Evolutionary conservation across 1,140 invertebrate species (phyloP).

Genomic region (Bombus fervidus): DNA sequence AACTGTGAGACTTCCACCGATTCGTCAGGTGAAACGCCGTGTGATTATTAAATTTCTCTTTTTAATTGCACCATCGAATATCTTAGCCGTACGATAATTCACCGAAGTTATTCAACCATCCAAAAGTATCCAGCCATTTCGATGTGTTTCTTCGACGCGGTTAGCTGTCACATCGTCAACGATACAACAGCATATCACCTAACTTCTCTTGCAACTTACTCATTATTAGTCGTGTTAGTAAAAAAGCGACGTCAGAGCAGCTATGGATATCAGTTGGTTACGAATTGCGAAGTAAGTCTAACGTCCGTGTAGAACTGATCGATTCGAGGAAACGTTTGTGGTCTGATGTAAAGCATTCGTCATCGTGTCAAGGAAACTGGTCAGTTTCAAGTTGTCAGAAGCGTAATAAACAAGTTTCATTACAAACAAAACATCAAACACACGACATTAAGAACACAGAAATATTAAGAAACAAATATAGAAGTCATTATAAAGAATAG

Average conservation of each 20-base stretch:
- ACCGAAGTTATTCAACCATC: background rate
- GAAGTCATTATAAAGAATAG: background rate
- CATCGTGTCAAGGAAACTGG: background rate
- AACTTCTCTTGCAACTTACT: conserved; percentile 29
- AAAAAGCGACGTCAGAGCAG: conserved; percentile 1
- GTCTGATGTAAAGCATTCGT: background rate
- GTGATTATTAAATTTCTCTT: conserved; percentile 20
- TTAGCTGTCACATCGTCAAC: conserved; percentile 3
- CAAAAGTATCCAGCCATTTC: background rate
- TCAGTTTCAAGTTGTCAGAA: background rate
- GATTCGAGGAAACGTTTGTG: conserved; percentile 8
- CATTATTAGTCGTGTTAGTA: background rate
- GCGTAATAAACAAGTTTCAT: background rate
- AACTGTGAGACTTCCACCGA: conserved; percentile 30
- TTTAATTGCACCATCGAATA: background rate
- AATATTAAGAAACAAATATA: conserved; percentile 10
- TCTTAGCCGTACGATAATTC: background rate
- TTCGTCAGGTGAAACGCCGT: conserved; percentile 35
- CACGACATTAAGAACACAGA: background rate
- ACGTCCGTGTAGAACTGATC: conserved; percentile 27
- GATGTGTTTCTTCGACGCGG: background rate
- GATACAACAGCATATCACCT: background rate
- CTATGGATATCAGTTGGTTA: conserved; percentile 53
- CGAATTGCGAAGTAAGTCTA: conserved; percentile 35
- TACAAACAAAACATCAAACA: background rate